Evolutionary conservation across 2,888 invertebrate genomes (phyloP).

Genomic region (Eudasyphora cyanicolor): DNA sequence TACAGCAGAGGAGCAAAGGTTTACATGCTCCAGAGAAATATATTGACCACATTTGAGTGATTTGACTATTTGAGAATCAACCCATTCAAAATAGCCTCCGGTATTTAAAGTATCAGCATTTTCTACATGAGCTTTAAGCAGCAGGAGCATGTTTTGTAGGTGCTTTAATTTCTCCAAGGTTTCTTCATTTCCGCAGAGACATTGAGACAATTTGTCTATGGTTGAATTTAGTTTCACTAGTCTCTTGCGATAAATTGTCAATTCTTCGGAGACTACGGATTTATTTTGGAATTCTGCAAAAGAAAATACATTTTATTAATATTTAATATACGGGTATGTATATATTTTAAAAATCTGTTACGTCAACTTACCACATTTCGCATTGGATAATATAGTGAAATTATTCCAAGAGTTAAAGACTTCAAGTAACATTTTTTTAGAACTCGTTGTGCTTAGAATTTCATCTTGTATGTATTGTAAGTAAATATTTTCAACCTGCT

Average conservation of each 20-base stretch:
- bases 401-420: constrained; percentile 74
- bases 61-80: constrained; percentile 93
- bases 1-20: constrained; percentile 97
- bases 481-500: constrained; percentile 72
- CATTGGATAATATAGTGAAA: constrained; percentile 70
- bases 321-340: neutral
- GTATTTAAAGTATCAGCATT: constrained; percentile 85
- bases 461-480: constrained; percentile 70
- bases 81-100: constrained; percentile 96
- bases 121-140: constrained; percentile 71
- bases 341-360: neutral
- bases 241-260: constrained; percentile 73
- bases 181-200: neutral
- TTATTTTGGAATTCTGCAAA: constrained; percentile 70
- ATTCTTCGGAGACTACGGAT: constrained; percentile 73
- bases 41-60: constrained; percentile 91
- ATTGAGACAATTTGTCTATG: constrained; percentile 66
- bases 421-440: constrained; percentile 57
- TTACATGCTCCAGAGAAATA: constrained; percentile 94
- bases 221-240: constrained; percentile 70
- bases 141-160: constrained; percentile 64
- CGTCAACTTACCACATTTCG: constrained; percentile 70
- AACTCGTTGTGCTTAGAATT: constrained; percentile 54
- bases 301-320: neutral
- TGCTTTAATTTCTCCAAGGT: constrained; percentile 38